Evolutionary conservation across 2,113 vertebrate genomes (phyloP), one percentile per base, ranked within the genome.

Genomic region (Pongo pygmaeus): DNA sequence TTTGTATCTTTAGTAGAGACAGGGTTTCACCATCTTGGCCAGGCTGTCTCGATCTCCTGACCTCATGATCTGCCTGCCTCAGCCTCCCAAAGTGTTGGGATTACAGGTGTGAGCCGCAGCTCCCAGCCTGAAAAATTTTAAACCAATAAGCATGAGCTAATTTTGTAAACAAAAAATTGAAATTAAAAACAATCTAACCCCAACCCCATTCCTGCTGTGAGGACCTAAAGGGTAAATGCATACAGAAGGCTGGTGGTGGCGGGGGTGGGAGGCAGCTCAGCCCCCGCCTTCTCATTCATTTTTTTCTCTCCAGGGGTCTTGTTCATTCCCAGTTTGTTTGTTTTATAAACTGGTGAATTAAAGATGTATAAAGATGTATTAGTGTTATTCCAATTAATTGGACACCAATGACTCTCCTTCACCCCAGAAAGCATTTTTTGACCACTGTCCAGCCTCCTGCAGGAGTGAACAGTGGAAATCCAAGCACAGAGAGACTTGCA

Each of bases 391-490:
- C 52, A 27, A 30, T 61, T 61, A 78, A 50, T 1, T 55, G 50
- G 48, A 78, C 59, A 40, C 40, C 1, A 22, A 2, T 7, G 46
- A 48, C 50, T 55, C 32, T 69, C 35, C 59, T 78, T 84, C 20
- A 18, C 14, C 6, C 2, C 6, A 32, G 48, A 35, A 27, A 40
- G 4, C 12, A 12, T 35, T 35, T 64, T 14, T 59, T 74, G 87
- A 7, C 52, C 2, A 0, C 8, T 5, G 7, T 74, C 52, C 5
- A 64, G 67, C 57, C 48, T 55, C 55, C 13, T 0, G 0, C 4
- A 81, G 32, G 23, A 20, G 32, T 13, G 40, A 50, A 43, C 0
- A 17, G 32, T 1, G 38, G 18, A 12, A 10, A 22, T n/a, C 18
- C 50, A 32, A 55, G n/a, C 59, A 74, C 48, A 5, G 43, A 46